These are phyloP conservation scores for Galago senegalensis DNA, from an alignment of 2,797 vertebrate genomes.

Conservation along the genomic window DNA sequence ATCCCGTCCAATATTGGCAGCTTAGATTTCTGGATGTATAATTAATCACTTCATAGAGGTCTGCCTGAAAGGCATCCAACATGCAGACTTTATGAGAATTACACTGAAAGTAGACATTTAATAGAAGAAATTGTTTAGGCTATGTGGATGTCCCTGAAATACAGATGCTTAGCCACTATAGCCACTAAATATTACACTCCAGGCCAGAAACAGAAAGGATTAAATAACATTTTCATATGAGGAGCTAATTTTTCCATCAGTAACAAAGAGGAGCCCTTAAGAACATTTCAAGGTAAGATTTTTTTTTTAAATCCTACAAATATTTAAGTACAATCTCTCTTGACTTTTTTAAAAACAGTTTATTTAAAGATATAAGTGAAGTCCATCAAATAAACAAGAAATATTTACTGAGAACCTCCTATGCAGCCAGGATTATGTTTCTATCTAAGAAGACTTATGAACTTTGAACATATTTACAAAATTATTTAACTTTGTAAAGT, in stretches of 20 bases:
- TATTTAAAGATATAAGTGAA: conserved; percentile 62
- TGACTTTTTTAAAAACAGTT: background rate
- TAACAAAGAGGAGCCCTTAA: conserved; percentile 41
- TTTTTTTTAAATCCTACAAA: conserved; percentile 52
- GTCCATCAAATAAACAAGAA: conserved; percentile 67
- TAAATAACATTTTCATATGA: conserved; percentile 16
- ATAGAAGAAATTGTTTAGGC: conserved; percentile 15
- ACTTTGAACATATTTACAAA: conserved; percentile 85
- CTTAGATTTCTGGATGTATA: background rate
- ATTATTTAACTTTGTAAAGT: conserved; percentile 86
- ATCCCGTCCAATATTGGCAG: background rate
- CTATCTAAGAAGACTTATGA: conserved; percentile 47
- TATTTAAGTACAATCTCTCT: conserved; percentile 38
- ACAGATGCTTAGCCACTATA: background rate
- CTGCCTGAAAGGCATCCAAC: background rate
- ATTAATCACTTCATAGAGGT: background rate
- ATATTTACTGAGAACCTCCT: conserved; percentile 57
- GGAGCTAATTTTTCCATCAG: conserved; percentile 38
- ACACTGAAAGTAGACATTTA: background rate
- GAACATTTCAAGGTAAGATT: conserved; percentile 31
- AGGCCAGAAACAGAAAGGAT: conserved; percentile 36
- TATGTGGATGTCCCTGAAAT: background rate
- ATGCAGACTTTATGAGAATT: background rate
- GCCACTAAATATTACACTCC: background rate
- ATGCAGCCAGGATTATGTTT: background rate